Evolutionary conservation across 2,113 vertebrate genomes (phyloP).

Genomic region (Cyrtonyx montezumae): DNA sequence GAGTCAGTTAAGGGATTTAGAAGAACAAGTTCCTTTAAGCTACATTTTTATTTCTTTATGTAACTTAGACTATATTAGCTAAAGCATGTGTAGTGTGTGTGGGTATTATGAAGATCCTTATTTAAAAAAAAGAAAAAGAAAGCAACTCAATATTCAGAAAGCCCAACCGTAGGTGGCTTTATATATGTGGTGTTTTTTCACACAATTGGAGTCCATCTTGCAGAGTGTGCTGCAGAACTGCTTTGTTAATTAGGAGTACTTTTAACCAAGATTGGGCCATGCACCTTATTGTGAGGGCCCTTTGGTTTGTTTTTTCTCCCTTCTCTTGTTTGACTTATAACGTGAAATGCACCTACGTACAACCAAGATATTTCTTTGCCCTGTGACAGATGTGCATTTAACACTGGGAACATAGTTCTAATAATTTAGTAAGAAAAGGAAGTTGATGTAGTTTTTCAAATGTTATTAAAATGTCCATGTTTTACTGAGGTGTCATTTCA

Average conservation of each 20-base stretch:
- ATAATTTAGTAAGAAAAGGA: neutral
- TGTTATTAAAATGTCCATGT: neutral
- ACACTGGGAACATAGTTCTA: neutral
- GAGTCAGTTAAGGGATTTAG: neutral
- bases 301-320: neutral
- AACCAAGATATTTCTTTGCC: neutral
- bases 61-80: neutral
- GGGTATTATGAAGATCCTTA: neutral
- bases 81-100: neutral
- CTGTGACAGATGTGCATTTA: neutral
- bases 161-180: neutral
- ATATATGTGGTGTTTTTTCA: neutral
- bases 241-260: neutral
- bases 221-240: accelerated
- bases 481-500: neutral
- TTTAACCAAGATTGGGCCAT: neutral
- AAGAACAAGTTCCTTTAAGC: neutral
- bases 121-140: neutral
- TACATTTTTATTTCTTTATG: neutral
- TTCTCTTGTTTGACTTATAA: neutral
- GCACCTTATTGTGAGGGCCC: neutral
- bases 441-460: neutral
- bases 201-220: neutral
- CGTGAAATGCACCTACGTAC: neutral
- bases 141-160: neutral